Evolutionary conservation across 2,888 invertebrate species (phyloP), one percentile per base, ranked within the genome.

Genomic region (Pseudococcus jackbeardsleyi): DNA sequence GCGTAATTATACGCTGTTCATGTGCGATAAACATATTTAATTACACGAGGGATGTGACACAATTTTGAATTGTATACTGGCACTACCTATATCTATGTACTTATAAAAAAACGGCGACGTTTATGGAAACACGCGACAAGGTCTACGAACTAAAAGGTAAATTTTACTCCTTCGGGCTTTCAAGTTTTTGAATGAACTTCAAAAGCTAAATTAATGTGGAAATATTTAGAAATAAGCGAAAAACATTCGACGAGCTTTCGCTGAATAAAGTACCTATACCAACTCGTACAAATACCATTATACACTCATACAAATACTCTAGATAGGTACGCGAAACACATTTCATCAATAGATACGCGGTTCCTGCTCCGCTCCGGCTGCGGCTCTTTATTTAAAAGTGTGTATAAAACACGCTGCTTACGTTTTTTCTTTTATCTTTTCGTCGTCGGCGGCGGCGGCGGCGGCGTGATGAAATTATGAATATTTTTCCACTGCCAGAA

Each of bases 121-220:
- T 77, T n/a, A 77, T 77, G 77, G 77, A 77, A 77, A 77, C 77
- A n/a, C 77, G 42, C 77, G 77, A 26, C 77, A 42, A 26, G 77
- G 42, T 39, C 39, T 39, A 17, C 77, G 39, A 39, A 77, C 77
- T 39, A 77, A 77, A 77, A 77, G 77, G 77, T 77, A 77, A 42
- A 77, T 33, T 77, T 39, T 77, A 77, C 42, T 77, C 39, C 77
- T 42, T 77, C 15, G 77, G 39, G 77, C 77, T 77, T 42, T 33
- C 42, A 77, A 26, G 42, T 77, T 77, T 77, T 54, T 77, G 17
- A 77, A 77, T 77, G 42, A 77, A 77, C 77, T 77, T 77, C 77
- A 77, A 77, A 77, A 33, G 77, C 77, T 77, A 77, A 77, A 77
- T 77, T 77, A 77, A 77, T 77, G 39, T 42, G 39, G 39, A 33